These are phyloP conservation scores for Leuctra nigra DNA, from an alignment of 2,888 invertebrate genomes.

Conservation along the genomic window DNA sequence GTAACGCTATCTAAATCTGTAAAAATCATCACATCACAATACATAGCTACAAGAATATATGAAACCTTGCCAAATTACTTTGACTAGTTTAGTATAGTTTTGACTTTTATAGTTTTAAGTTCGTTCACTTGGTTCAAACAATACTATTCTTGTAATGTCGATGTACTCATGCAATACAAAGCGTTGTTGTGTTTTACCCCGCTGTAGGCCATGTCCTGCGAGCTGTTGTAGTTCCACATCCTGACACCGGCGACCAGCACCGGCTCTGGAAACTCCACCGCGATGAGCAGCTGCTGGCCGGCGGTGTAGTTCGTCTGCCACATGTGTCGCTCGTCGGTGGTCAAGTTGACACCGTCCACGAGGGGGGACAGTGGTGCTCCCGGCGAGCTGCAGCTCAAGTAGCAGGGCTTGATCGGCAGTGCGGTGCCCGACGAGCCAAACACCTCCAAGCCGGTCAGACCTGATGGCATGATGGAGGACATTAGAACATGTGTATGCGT, in stretches of 20 bases:
- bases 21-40: no score
- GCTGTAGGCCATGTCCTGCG: conserved; percentile 57
- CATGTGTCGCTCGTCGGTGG: conserved; percentile 59
- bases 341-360: conserved; percentile 62
- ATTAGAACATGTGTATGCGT: no score
- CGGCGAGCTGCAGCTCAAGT: conserved; percentile 21
- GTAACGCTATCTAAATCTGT: no score
- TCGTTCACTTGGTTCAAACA: no score
- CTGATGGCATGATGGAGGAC: conserved; percentile 31
- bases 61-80: no score
- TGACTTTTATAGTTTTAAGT: no score
- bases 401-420: conserved; percentile 28
- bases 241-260: conserved; percentile 42
- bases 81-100: no score
- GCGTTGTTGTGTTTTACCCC: no score
- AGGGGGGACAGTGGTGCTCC: conserved; percentile 36
- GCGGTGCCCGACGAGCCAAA: conserved; percentile 31
- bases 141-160: no score
- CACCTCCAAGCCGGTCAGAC: conserved; percentile 35
- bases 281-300: conserved; percentile 36
- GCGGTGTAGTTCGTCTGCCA: conserved; percentile 49
- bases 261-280: conserved; percentile 34
- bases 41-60: no score
- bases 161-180: no score
- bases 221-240: conserved; percentile 78